phyloP scores from a whole-genome alignment of 2,113 vertebrate genomes.

The Leiothrix lutea region DNA sequence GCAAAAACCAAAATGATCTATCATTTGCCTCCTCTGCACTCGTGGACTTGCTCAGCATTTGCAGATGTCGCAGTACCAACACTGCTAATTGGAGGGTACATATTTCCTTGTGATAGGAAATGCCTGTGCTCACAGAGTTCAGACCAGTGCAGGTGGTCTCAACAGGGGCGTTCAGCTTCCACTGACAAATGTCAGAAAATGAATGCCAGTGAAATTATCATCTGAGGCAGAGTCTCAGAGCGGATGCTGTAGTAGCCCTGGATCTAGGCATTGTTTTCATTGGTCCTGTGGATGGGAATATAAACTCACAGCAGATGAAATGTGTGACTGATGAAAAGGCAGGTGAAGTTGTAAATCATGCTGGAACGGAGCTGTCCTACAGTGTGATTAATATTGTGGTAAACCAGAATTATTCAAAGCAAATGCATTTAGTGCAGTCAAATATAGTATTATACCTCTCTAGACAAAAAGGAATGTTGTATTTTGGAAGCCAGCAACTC shows the following conservation, averaged over 20 bases:
- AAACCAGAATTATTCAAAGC: neutral
- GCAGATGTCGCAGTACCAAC: neutral
- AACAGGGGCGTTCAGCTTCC: neutral
- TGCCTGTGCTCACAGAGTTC: neutral
- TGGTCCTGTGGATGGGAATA: neutral
- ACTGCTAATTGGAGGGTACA: accelerated
- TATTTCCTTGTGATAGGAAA: neutral
- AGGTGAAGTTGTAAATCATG: conserved; percentile 39
- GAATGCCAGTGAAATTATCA: neutral
- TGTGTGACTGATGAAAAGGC: conserved; percentile 22
- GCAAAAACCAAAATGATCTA: neutral
- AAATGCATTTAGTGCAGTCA: neutral
- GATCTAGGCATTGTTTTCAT: neutral
- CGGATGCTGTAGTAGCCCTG: neutral
- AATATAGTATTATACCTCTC: neutral
- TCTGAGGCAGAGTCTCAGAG: neutral
- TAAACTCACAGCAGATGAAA: conserved; percentile 3
- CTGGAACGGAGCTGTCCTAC: neutral
- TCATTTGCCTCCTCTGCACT: neutral
- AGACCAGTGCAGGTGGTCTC: neutral
- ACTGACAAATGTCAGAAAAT: neutral
- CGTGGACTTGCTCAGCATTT: neutral
- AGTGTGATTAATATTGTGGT: neutral
- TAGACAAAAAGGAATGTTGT: neutral
- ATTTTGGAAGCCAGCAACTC: neutral